Evolutionary conservation across 2,113 vertebrate genomes (phyloP).

Genomic region (Ploceus nigricollis): DNA sequence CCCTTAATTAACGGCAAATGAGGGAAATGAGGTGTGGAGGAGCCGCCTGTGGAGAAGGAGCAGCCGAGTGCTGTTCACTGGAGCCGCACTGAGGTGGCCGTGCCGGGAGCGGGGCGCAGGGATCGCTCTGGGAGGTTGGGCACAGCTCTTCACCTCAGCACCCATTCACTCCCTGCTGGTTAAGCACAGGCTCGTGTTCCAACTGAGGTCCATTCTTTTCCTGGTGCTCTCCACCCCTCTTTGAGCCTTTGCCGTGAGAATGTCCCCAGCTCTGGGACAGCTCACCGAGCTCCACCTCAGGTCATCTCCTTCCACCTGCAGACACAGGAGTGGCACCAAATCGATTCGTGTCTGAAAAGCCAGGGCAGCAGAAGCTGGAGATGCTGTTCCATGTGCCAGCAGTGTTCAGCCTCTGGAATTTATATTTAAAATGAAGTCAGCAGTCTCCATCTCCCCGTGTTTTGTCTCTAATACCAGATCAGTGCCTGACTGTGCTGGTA

Average conservation of each 20-base stretch:
- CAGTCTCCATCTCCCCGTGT: background rate
- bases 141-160: background rate
- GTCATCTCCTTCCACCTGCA: background rate
- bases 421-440: background rate
- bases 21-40: background rate
- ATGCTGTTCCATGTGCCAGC: background rate
- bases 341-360: background rate
- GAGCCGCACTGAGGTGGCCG: fast-evolving
- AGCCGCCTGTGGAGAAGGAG: background rate
- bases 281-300: background rate
- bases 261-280: background rate
- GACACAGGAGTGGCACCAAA: background rate
- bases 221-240: background rate
- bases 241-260: background rate
- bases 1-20: background rate
- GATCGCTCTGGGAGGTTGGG: background rate
- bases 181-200: background rate
- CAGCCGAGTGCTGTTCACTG: fast-evolving
- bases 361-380: background rate
- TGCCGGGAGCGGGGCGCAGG: background rate
- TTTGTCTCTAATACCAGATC: background rate
- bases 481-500: background rate
- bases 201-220: background rate
- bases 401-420: background rate
- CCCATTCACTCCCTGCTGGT: background rate